Percentiles rank a stretch among this genome's conserved stretches.
Evolutionary conservation across 2,888 invertebrate genomes (phyloP).

Genomic region (Ypsolopha scabrella): DNA sequence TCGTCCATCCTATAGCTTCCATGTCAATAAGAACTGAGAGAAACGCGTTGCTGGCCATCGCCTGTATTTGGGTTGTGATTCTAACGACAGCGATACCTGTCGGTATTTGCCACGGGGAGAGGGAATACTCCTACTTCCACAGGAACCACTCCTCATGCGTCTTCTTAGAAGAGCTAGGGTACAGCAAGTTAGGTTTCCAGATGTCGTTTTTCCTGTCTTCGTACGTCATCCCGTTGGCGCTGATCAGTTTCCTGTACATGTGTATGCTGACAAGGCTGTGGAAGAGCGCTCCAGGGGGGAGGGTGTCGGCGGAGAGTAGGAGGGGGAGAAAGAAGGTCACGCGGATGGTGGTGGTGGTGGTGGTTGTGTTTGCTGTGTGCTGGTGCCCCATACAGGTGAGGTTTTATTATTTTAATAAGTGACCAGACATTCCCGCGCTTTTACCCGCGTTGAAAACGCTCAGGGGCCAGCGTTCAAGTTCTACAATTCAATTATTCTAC

Average conservation of each 20-base stretch:
- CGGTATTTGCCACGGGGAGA: constrained; percentile 81
- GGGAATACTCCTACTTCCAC: constrained; percentile 74
- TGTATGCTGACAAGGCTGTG: constrained; percentile 90
- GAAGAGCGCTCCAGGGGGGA: constrained; percentile 85
- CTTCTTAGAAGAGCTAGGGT: constrained; percentile 73
- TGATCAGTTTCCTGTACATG: constrained; percentile 90
- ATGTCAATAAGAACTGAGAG: constrained; percentile 87
- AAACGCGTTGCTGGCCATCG: constrained; percentile 84
- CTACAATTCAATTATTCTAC: no score
- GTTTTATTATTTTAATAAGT: constrained; percentile 8
- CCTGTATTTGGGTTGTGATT: constrained; percentile 85
- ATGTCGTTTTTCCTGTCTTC: constrained; percentile 89
- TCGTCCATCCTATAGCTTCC: constrained; percentile 91
- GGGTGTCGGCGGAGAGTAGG: constrained; percentile 83
- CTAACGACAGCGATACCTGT: constrained; percentile 83
- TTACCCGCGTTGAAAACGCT: background rate
- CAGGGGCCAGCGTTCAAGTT: no score
- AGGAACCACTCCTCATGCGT: constrained; percentile 77
- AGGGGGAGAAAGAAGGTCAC: constrained; percentile 91
- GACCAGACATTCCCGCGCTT: background rate
- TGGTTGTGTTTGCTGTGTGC: constrained; percentile 92
- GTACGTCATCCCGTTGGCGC: constrained; percentile 87
- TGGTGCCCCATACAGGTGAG: constrained; percentile 94
- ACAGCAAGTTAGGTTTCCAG: constrained; percentile 74
- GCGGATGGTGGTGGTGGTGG: constrained; percentile 91